phyloP scores from a whole-genome alignment of 1,140 invertebrate genomes.

The Leucophenga varia region DNA sequence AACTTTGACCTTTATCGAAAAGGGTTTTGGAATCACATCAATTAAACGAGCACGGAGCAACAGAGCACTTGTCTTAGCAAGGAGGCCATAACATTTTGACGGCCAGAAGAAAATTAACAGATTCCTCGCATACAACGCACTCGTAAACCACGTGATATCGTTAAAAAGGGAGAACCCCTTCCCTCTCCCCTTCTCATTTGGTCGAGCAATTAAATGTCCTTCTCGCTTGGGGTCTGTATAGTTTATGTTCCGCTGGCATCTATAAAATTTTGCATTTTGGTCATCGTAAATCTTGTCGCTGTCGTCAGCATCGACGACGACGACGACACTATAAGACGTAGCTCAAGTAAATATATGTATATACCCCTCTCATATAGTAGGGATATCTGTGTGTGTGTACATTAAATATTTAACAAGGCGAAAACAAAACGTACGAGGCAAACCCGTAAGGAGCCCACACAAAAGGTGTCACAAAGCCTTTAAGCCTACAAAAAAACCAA shows the following conservation, averaged over 20 bases:
- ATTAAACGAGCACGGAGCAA: no score
- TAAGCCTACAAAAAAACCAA: conserved; percentile 26
- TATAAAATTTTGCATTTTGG: conserved; percentile 40
- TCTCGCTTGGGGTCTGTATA: conserved; percentile 3
- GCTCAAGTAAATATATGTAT: conserved; percentile 16
- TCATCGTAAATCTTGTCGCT: conserved; percentile 34
- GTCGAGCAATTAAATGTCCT: conserved; percentile 39
- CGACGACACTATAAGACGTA: conserved; percentile 20
- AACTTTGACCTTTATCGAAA: conserved; percentile 31
- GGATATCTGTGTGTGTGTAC: not conserved
- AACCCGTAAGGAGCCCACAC: conserved; percentile 22
- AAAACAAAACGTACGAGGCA: conserved; percentile 18
- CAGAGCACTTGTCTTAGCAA: no score
- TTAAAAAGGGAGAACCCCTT: conserved; percentile 1
- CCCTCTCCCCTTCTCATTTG: conserved; percentile 23
- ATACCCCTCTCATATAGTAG: no score
- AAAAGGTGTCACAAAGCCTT: conserved; percentile 34
- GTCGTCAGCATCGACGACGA: conserved; percentile 28
- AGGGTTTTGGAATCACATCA: conserved; percentile 9
- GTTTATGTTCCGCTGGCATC: conserved; percentile 17
- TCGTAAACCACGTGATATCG: conserved; percentile 13
- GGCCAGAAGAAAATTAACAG: conserved; percentile 13
- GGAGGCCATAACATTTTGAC: conserved; percentile 13
- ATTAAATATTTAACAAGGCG: conserved; percentile 26
- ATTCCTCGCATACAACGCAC: conserved; percentile 1